phyloP scores from a whole-genome alignment of 2,113 vertebrate genomes.

The Nanorana parkeri region DNA sequence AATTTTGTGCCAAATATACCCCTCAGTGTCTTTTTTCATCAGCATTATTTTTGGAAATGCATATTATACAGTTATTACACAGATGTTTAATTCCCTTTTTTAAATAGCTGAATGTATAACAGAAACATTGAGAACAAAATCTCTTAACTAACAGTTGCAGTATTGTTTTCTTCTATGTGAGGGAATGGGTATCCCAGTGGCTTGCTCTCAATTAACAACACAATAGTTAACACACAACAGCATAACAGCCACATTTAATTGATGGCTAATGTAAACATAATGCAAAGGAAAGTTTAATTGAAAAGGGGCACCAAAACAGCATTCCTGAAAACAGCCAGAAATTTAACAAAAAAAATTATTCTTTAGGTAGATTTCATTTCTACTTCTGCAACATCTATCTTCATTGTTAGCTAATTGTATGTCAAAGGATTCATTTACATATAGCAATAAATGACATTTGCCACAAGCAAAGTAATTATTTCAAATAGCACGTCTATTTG shows the following conservation, averaged over 20 bases:
- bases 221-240: conserved; percentile 20
- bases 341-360: not conserved
- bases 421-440: conserved; percentile 55
- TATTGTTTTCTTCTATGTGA: conserved; percentile 6
- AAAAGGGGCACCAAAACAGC: conserved; percentile 1
- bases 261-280: too few species aligned
- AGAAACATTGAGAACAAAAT: not conserved
- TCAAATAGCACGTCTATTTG: conserved; percentile 44
- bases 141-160: conserved; percentile 4
- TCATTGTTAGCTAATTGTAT: conserved; percentile 55
- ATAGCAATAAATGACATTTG: conserved; percentile 53
- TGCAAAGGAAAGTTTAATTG: conserved; percentile 13
- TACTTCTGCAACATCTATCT: conserved; percentile 39
- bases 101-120: not conserved
- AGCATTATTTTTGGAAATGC: too few species aligned
- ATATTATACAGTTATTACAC: not conserved
- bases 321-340: not conserved
- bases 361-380: conserved; percentile 36
- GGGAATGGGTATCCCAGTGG: conserved; percentile 16
- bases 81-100: conserved; percentile 1
- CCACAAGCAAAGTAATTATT: conserved; percentile 52
- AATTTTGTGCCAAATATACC: too few species aligned
- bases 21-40: too few species aligned
- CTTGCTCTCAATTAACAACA: conserved; percentile 28
- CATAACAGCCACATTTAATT: not conserved